A percentile compares a stretch with the other conserved stretches of the same genome.
phyloP scores from a whole-genome alignment of 1,140 invertebrate genomes.

The Caenorhabditis briggsae region DNA sequence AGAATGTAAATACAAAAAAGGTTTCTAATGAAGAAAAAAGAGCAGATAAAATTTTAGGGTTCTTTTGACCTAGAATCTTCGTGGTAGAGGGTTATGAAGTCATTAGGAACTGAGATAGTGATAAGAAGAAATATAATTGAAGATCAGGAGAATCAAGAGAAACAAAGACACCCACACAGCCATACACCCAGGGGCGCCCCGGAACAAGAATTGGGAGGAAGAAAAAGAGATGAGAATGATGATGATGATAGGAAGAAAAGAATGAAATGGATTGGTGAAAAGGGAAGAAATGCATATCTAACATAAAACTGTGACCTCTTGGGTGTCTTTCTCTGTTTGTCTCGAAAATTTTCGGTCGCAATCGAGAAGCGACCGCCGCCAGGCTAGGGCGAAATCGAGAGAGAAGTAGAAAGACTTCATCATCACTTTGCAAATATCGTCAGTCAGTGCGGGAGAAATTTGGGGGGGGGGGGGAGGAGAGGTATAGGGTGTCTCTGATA shows the following conservation, averaged over 20 bases:
- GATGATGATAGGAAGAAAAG: background rate
- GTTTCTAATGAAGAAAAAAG: background rate
- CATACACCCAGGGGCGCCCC: background rate
- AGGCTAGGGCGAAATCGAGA: background rate
- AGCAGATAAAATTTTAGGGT: background rate
- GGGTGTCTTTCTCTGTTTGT: slow-evolving; percentile 6
- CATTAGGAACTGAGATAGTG: background rate
- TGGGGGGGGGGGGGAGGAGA: background rate
- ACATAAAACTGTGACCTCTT: slow-evolving; percentile 22
- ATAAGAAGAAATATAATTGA: background rate
- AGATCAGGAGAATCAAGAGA: background rate
- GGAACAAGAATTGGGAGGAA: background rate
- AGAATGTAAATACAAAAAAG: background rate
- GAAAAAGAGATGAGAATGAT: background rate
- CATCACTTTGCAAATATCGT: slow-evolving; percentile 55
- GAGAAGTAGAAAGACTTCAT: background rate
- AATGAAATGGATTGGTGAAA: background rate
- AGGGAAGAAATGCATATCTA: background rate
- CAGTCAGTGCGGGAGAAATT: background rate
- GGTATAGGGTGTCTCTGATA: slow-evolving; percentile 26
- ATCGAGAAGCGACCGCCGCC: background rate
- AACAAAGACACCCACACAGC: background rate
- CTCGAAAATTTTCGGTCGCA: background rate
- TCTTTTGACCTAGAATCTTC: too few species aligned
- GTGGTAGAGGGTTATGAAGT: background rate